Conservation (phyloP, 2,113 vertebrate species). For the Phasianus colchicus region DNA sequence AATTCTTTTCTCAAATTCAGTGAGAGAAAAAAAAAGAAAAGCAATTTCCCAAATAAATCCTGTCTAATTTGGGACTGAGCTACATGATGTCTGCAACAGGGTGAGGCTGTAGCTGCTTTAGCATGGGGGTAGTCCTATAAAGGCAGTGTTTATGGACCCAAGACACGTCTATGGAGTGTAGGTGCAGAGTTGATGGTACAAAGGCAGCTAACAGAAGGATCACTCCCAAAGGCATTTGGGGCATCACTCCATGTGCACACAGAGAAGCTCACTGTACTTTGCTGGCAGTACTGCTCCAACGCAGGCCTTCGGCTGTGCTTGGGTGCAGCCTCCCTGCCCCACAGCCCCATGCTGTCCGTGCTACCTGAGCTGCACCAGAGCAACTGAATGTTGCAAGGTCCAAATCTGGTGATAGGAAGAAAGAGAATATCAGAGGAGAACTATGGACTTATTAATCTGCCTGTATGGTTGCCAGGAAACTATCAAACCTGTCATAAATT, state of each 20-base stretch:
- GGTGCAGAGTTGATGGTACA: not conserved
- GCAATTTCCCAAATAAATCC: not conserved
- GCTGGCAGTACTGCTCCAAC: accelerated
- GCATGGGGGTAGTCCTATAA: not conserved
- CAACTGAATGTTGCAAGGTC: conserved; percentile 44
- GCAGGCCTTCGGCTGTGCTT: accelerated
- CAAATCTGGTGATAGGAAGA: conserved; percentile 22
- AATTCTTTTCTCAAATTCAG: not conserved
- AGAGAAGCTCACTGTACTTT: not conserved
- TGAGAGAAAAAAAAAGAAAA: not conserved
- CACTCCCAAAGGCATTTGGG: not conserved
- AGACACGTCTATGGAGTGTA: not conserved
- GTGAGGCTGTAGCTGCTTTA: not conserved
- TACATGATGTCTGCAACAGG: not conserved
- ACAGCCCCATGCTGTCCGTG: not conserved
- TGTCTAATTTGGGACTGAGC: not conserved
- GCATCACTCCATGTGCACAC: not conserved
- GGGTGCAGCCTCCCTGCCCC: not conserved
- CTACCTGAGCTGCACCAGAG: not conserved
- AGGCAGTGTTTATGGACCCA: not conserved
- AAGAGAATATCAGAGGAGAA: not conserved
- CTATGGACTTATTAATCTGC: conserved; percentile 53
- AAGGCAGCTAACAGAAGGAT: not conserved
- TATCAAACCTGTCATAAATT: conserved; percentile 30
- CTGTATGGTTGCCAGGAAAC: conserved; percentile 44